These are phyloP conservation scores for Dione juno DNA, from an alignment of 2,888 invertebrate species.

Conservation along the genomic window DNA sequence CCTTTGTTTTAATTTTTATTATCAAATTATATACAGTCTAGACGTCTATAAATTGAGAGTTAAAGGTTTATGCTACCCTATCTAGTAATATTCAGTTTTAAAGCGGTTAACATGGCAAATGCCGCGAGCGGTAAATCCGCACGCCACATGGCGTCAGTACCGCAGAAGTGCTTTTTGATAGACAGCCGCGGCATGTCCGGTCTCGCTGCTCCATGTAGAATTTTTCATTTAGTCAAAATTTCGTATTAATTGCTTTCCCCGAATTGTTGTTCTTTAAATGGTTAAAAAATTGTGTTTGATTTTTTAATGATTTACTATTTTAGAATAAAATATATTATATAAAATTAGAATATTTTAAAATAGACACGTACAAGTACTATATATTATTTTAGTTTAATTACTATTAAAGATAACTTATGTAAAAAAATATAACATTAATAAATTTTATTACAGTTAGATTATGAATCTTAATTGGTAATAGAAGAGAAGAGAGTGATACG, in stretches of 20 bases:
- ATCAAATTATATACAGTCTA: background rate
- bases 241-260: slow-evolving; percentile 55
- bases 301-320: too few species aligned
- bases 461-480: too few species aligned
- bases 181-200: slow-evolving; percentile 66
- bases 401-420: too few species aligned
- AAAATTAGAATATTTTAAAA: too few species aligned
- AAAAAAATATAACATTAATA: too few species aligned
- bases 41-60: background rate
- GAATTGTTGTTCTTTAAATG: slow-evolving; percentile 28
- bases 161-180: slow-evolving; percentile 78
- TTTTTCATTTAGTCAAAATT: slow-evolving; percentile 68
- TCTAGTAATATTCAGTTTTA: slow-evolving; percentile 42
- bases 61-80: background rate
- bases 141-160: slow-evolving; percentile 66
- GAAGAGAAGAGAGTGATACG: background rate
- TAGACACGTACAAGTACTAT: too few species aligned
- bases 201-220: slow-evolving; percentile 59
- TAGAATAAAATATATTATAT: too few species aligned
- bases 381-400: too few species aligned
- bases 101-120: slow-evolving; percentile 68
- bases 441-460: too few species aligned
- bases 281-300: too few species aligned
- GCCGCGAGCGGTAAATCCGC: slow-evolving; percentile 73
- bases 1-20: background rate